These are phyloP conservation scores for Cheiracanthium punctorium DNA, from an alignment of 2,888 invertebrate species.

Conservation along the genomic window DNA sequence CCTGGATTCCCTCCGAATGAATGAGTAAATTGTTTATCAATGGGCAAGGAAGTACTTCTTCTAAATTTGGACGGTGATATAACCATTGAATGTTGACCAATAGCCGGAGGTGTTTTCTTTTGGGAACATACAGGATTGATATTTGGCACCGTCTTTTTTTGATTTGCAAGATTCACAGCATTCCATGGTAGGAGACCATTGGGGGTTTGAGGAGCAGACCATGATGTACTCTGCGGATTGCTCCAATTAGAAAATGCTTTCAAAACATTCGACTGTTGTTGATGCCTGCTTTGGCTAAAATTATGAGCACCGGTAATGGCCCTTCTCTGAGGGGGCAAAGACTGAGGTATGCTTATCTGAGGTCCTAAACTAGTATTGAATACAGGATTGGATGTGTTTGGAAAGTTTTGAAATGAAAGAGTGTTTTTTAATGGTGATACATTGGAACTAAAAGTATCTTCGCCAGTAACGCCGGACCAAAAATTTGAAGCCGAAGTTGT, in stretches of 20 bases:
- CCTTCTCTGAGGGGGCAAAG: constrained; percentile 68
- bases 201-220: constrained; percentile 70
- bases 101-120: constrained; percentile 68
- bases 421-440: constrained; percentile 75
- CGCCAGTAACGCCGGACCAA: constrained; percentile 75
- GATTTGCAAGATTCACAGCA: constrained; percentile 63
- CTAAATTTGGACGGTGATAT: constrained; percentile 91
- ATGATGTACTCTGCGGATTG: constrained; percentile 63
- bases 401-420: constrained; percentile 76
- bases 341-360: constrained; percentile 72
- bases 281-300: constrained; percentile 68
- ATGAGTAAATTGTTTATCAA: constrained; percentile 71
- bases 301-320: constrained; percentile 72
- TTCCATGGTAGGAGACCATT: constrained; percentile 70
- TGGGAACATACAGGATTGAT: constrained; percentile 71
- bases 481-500: constrained; percentile 72
- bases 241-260: constrained; percentile 68
- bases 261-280: constrained; percentile 67
- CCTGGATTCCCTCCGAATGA: constrained; percentile 65
- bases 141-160: constrained; percentile 71
- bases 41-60: constrained; percentile 92
- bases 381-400: constrained; percentile 56
- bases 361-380: constrained; percentile 64
- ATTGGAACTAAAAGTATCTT: constrained; percentile 75
- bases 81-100: constrained; percentile 73